Percentiles rank a stretch among this genome's conserved stretches.
phyloP scores from a whole-genome alignment of 2,797 vertebrate species.

The Cuculus canorus region DNA sequence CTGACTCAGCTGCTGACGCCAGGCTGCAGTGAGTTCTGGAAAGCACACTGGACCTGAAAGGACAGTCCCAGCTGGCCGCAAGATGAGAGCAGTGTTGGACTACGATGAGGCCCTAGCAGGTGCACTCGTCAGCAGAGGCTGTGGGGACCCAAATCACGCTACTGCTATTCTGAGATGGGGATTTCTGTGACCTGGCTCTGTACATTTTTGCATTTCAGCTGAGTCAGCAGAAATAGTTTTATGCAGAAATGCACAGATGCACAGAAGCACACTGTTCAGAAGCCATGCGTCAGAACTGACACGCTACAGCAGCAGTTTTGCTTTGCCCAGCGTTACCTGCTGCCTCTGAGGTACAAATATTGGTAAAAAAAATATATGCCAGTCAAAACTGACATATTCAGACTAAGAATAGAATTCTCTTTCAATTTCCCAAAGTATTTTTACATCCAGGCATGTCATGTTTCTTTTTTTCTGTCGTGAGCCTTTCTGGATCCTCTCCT shows the following conservation, averaged over 20 bases:
- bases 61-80: rapidly evolving
- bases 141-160: background rate
- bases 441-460: background rate
- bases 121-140: background rate
- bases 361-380: background rate
- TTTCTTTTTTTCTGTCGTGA: background rate
- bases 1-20: background rate
- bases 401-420: background rate
- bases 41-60: rapidly evolving
- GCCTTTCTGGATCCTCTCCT: background rate
- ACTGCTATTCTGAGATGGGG: background rate
- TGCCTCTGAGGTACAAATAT: background rate
- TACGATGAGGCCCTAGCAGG: background rate
- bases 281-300: rapidly evolving
- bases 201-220: background rate
- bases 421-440: background rate
- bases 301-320: background rate
- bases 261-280: background rate
- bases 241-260: background rate
- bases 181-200: background rate
- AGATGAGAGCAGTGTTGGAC: rapidly evolving
- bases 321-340: background rate
- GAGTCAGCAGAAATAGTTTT: background rate
- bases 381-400: background rate
- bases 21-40: background rate